Percentiles rank a stretch among this genome's conserved stretches.
Evolutionary conservation across 23 tunicate species (phyloP).

Genomic region (Phallusia fumigata): DNA sequence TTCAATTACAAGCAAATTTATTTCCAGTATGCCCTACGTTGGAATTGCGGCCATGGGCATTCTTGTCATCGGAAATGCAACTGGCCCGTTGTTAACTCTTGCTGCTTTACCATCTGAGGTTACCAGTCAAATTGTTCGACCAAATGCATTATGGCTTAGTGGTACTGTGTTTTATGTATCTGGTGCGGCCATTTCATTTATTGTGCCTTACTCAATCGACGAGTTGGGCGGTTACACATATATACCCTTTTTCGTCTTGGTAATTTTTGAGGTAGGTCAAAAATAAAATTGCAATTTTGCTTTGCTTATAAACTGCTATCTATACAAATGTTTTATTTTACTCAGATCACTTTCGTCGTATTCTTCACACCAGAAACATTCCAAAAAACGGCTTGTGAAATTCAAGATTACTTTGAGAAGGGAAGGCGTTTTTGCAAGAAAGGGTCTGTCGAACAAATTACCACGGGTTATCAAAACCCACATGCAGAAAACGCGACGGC

Average conservation of each 20-base stretch:
- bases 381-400: not conserved
- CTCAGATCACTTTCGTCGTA: not conserved
- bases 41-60: conserved; percentile 24
- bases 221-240: conserved; percentile 29
- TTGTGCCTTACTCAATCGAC: conserved; percentile 45
- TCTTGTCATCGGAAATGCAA: conserved; percentile 3
- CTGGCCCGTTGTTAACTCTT: conserved; percentile 6
- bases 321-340: too few relatives aligned
- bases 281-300: too few relatives aligned
- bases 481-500: not conserved
- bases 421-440: not conserved
- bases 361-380: not conserved
- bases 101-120: conserved; percentile 41
- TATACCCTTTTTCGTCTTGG: conserved; percentile 22
- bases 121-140: conserved; percentile 35
- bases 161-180: conserved; percentile 24
- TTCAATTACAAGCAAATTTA: not conserved
- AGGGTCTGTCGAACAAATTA: not conserved
- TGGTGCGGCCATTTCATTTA: conserved; percentile 22
- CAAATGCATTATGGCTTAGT: conserved; percentile 25
- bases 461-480: not conserved
- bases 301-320: too few relatives aligned
- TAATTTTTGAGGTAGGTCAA: not conserved
- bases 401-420: not conserved
- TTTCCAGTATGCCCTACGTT: conserved; percentile 18